Conservation (phyloP, 2,888 invertebrate genomes). For the Stegophylla sp. region DNA sequence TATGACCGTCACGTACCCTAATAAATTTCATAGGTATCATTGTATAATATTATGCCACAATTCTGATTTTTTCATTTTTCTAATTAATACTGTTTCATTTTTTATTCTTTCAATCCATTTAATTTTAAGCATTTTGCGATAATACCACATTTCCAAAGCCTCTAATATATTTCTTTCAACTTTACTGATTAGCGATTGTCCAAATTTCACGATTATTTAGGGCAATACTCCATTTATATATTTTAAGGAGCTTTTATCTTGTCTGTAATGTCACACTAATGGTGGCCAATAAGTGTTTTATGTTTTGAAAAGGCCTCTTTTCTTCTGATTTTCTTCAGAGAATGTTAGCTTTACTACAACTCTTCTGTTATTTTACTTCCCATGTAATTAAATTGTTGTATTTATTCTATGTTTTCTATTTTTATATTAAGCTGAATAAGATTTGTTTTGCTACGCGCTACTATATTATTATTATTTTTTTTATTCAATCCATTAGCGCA, state of each 20-base stretch:
- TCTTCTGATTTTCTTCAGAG: constrained; percentile 8
- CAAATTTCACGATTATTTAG: constrained; percentile 46
- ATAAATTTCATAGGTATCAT: too few species aligned
- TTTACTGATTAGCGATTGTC: too few species aligned
- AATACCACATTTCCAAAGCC: constrained; percentile 52
- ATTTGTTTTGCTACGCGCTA: constrained; percentile 14
- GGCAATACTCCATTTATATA: constrained; percentile 43
- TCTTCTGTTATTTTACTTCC: too few species aligned
- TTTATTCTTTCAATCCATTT: constrained; percentile 46
- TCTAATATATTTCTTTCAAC: constrained; percentile 17
- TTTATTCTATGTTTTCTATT: constrained; percentile 18
- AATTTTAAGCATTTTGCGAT: constrained; percentile 27
- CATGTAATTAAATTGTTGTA: constrained; percentile 20
- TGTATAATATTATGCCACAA: constrained; percentile 28
- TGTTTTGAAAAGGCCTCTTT: constrained; percentile 38
- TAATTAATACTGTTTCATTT: constrained; percentile 48
- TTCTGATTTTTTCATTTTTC: constrained; percentile 28
- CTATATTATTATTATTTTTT: constrained; percentile 9
- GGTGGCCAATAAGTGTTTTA: constrained; percentile 19
- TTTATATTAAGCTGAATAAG: constrained; percentile 11
- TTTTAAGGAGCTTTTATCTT: constrained; percentile 40
- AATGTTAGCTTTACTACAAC: constrained; percentile 23
- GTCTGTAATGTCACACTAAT: constrained; percentile 15
- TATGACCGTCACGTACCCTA: too few species aligned
- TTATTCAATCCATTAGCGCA: too few species aligned